These are phyloP conservation scores for Ceratina australensis DNA, from an alignment of 1,140 invertebrate genomes.

Conservation along the genomic window DNA sequence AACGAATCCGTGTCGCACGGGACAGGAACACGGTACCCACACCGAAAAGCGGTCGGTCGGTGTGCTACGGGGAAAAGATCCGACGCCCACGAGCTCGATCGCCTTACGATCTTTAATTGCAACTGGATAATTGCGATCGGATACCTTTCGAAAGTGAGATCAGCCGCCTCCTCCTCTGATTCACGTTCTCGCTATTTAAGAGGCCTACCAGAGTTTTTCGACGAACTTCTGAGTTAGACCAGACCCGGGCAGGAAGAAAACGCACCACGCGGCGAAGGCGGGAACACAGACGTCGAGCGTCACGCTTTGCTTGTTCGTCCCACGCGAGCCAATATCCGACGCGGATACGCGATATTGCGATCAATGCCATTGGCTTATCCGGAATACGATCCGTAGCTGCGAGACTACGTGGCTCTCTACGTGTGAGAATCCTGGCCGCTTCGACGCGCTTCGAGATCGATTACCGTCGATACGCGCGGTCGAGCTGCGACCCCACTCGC, in stretches of 20 bases:
- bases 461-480: constrained; percentile 39
- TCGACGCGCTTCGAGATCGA: constrained; percentile 49
- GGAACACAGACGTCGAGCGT: constrained; percentile 12
- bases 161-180: not conserved
- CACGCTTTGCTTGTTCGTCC: constrained; percentile 55
- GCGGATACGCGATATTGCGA: constrained; percentile 59
- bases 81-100: constrained; percentile 28
- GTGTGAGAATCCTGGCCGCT: constrained; percentile 57
- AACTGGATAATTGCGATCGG: constrained; percentile 19
- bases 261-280: constrained; percentile 26
- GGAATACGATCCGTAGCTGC: constrained; percentile 57
- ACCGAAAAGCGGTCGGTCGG: not conserved
- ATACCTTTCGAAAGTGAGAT: constrained; percentile 28
- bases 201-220: not conserved
- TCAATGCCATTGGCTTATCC: constrained; percentile 61
- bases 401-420: constrained; percentile 15
- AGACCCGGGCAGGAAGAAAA: constrained; percentile 42
- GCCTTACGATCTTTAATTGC: constrained; percentile 40
- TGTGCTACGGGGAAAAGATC: constrained; percentile 12
- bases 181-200: constrained; percentile 12
- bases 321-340: constrained; percentile 53
- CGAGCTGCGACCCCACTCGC: constrained; percentile 10
- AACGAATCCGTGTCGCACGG: constrained; percentile 1
- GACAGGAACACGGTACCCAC: not conserved
- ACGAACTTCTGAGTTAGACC: too few species aligned